Evolutionary conservation across 2,113 vertebrate species (phyloP).

Genomic region (Zapornia atra): DNA sequence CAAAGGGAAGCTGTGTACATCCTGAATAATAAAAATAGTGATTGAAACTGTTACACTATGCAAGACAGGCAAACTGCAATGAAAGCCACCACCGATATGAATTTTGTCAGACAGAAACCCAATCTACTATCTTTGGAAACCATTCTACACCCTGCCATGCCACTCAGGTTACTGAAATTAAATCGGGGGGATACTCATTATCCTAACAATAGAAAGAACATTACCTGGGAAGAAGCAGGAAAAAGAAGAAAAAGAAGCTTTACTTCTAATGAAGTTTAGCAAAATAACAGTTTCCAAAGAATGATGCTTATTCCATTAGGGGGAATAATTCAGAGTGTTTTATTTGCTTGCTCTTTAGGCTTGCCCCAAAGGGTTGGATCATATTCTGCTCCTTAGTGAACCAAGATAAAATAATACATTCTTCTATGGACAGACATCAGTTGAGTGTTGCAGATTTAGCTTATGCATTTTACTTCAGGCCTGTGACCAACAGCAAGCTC

Average conservation of each 20-base stretch:
- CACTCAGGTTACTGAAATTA: constrained; percentile 54
- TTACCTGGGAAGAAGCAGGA: not conserved
- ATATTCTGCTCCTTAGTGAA: not conserved
- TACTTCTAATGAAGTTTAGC: not conserved
- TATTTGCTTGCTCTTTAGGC: not conserved
- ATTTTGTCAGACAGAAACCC: constrained; percentile 22
- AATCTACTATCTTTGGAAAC: constrained; percentile 27
- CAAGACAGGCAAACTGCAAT: not conserved
- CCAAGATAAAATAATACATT: not conserved
- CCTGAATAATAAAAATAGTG: not conserved
- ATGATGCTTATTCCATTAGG: not conserved
- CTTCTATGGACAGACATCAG: not conserved
- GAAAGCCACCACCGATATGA: not conserved
- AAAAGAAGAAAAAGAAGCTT: not conserved
- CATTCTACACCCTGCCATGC: not conserved
- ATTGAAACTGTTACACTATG: not conserved
- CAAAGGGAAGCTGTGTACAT: not conserved
- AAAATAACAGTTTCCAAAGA: not conserved
- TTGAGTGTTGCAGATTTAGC: not conserved
- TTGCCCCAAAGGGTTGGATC: not conserved
- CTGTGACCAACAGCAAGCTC: not conserved
- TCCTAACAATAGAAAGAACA: constrained; percentile 1
- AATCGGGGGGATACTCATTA: not conserved
- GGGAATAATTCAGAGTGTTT: not conserved
- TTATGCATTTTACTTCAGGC: not conserved